Evolutionary conservation across 53 echinoderm and acorn worm genomes (phyloP).

Genomic region (Henricia sp.): DNA sequence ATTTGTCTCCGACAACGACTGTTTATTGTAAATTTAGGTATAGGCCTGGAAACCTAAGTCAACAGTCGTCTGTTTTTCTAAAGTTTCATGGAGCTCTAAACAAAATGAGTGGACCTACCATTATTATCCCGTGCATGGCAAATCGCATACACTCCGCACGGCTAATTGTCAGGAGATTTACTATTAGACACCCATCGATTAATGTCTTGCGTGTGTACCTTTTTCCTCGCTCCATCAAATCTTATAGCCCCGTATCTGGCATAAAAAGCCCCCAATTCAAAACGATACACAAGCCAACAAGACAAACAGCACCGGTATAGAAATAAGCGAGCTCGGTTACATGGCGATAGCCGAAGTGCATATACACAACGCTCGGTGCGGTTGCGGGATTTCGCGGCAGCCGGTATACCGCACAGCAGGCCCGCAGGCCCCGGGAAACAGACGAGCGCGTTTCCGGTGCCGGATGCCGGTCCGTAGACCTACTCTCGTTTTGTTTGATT

Average conservation of each 20-base stretch:
- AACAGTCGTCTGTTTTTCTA: neutral
- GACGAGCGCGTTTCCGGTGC: neutral
- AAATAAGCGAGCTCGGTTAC: conserved; percentile 1
- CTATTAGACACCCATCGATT: conserved; percentile 41
- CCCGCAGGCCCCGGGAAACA: neutral
- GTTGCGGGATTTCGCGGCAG: too few relatives aligned
- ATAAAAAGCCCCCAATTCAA: neutral
- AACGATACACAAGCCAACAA: conserved; percentile 24
- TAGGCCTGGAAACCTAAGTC: conserved; percentile 1
- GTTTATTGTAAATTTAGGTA: conserved; percentile 5
- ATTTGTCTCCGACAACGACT: neutral
- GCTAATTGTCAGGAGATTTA: conserved; percentile 39
- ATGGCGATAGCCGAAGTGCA: neutral
- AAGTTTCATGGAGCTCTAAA: neutral
- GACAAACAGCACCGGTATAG: conserved; percentile 16
- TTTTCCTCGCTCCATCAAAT: neutral
- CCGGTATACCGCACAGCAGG: neutral
- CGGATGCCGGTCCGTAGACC: conserved; percentile 24
- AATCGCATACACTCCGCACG: conserved; percentile 22
- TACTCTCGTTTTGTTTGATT: conserved; percentile 24
- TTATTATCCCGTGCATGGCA: conserved; percentile 7
- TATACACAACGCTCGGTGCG: neutral
- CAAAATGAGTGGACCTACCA: conserved; percentile 40
- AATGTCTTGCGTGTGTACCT: conserved; percentile 10
- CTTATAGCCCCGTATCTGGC: neutral